These are phyloP conservation scores for Drosophila persimilis DNA, from an alignment of 1,140 invertebrate species.

Conservation along the genomic window DNA sequence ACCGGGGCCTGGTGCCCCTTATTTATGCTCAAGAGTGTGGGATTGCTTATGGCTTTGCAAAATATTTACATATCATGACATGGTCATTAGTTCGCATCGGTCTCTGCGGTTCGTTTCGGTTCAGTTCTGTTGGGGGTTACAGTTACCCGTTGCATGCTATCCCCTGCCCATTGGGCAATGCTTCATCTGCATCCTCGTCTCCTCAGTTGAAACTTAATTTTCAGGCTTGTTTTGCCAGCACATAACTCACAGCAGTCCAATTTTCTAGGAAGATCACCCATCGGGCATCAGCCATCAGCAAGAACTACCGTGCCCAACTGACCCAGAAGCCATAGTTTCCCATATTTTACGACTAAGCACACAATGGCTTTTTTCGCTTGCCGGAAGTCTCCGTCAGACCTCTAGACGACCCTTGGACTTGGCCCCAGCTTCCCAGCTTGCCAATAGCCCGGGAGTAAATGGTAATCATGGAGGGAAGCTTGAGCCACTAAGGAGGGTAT, in stretches of 20 bases:
- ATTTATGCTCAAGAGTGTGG: slow-evolving; percentile 69
- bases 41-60: slow-evolving; percentile 68
- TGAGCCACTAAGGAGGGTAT: neutral
- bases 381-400: slow-evolving; percentile 28
- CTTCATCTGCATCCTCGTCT: slow-evolving; percentile 12
- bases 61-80: slow-evolving; percentile 79
- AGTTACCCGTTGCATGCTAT: slow-evolving; percentile 32
- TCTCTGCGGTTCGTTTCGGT: too few relatives aligned
- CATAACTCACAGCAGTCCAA: slow-evolving; percentile 64
- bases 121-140: slow-evolving; percentile 37
- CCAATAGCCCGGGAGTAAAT: slow-evolving; percentile 1
- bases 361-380: slow-evolving; percentile 25
- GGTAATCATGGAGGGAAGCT: slow-evolving; percentile 21
- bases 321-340: slow-evolving; percentile 72
- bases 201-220: slow-evolving; percentile 7
- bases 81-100: slow-evolving; percentile 66
- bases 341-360: slow-evolving; percentile 63
- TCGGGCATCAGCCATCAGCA: slow-evolving; percentile 32
- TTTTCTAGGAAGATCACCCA: slow-evolving; percentile 51
- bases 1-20: slow-evolving; percentile 19
- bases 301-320: slow-evolving; percentile 77
- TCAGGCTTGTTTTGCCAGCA: slow-evolving; percentile 29
- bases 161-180: slow-evolving; percentile 13
- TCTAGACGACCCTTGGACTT: slow-evolving; percentile 19
- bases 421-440: slow-evolving; percentile 28